Percentiles rank a stretch among this genome's conserved stretches.
phyloP scores from a whole-genome alignment of 2,113 vertebrate genomes.

The Sminthopsis crassicaudata region DNA sequence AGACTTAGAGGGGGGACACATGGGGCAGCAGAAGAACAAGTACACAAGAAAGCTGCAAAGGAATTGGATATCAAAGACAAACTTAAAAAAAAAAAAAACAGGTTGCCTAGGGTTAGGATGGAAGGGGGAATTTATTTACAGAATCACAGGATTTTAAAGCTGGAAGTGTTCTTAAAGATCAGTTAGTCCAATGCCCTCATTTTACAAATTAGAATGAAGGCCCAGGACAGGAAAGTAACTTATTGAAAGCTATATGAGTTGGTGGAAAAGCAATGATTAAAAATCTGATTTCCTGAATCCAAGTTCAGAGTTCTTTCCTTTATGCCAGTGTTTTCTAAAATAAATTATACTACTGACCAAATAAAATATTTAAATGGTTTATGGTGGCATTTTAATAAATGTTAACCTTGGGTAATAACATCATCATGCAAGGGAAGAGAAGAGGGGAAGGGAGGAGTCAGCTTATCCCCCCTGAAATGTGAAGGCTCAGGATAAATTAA shows the following conservation, averaged over 20 bases:
- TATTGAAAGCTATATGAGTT: neutral
- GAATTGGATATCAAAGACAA: neutral
- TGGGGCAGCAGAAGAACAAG: neutral
- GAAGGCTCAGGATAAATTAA: rapidly evolving
- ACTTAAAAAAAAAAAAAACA: neutral
- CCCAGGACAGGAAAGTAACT: neutral
- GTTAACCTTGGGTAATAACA: neutral
- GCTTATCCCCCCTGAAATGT: neutral
- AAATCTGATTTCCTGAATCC: neutral
- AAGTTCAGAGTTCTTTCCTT: neutral
- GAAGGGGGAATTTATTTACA: neutral
- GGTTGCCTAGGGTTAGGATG: neutral
- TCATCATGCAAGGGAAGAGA: neutral
- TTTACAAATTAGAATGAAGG: neutral
- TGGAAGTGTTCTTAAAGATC: neutral
- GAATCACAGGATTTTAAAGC: neutral
- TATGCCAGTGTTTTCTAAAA: neutral
- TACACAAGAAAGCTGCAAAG: neutral
- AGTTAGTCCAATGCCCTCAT: neutral
- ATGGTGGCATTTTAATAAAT: neutral
- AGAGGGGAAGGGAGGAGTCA: neutral
- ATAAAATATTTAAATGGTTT: neutral
- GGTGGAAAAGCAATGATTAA: neutral
- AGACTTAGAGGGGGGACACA: too few relatives aligned
- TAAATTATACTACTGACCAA: neutral